Evolutionary conservation across 2,113 vertebrate species (phyloP).

Genomic region (Eurypyga helias): DNA sequence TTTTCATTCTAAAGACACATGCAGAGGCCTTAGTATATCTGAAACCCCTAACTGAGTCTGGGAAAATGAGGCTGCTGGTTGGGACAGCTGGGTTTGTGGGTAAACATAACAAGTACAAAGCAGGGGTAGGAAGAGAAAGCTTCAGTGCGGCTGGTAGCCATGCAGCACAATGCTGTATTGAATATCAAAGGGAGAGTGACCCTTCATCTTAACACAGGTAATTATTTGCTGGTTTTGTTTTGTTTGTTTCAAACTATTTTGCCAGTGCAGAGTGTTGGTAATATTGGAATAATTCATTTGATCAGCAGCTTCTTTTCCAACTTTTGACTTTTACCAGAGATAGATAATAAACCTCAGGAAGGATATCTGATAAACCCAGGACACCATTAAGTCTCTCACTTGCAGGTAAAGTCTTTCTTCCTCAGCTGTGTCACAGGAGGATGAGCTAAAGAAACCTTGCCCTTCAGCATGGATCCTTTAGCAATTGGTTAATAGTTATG

Average conservation of each 20-base stretch:
- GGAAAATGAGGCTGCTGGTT: background rate
- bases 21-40: background rate
- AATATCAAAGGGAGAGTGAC: background rate
- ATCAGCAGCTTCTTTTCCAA: background rate
- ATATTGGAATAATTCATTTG: background rate
- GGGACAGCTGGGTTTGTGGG: background rate
- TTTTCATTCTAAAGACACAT: background rate
- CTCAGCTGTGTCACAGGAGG: background rate
- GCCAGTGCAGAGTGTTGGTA: background rate
- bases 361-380: background rate
- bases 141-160: background rate
- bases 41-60: background rate
- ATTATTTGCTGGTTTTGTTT: background rate
- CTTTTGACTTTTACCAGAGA: background rate
- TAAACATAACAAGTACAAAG: background rate
- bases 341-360: background rate
- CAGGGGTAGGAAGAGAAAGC: background rate
- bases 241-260: background rate
- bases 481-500: background rate
- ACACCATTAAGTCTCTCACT: background rate
- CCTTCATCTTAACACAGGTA: conserved; percentile 12
- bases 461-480: background rate
- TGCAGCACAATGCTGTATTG: background rate
- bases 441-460: background rate
- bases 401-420: background rate